Conservation (phyloP, 2,888 invertebrate genomes). For the Metopia argyrocephala region DNA sequence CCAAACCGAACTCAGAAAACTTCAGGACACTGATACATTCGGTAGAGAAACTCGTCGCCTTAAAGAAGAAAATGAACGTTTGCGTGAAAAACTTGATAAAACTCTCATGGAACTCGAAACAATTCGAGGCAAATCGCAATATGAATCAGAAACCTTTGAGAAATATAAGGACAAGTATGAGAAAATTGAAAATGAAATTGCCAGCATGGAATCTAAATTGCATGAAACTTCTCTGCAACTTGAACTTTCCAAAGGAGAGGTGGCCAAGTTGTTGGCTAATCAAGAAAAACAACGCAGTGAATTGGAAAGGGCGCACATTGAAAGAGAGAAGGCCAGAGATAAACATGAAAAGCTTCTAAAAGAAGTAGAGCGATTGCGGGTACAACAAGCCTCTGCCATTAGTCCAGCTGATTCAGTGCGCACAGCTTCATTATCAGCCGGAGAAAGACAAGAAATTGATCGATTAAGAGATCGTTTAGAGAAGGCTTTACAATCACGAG, state of each 20-base stretch:
- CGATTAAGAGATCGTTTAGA: conserved; percentile 91
- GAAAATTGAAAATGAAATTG: conserved; percentile 85
- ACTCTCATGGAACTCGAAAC: conserved; percentile 89
- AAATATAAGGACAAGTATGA: conserved; percentile 88
- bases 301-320: conserved; percentile 90
- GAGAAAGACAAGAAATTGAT: conserved; percentile 88
- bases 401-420: conserved; percentile 77
- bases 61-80: conserved; percentile 88
- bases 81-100: conserved; percentile 89
- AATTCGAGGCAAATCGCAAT: conserved; percentile 88
- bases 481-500: conserved; percentile 86
- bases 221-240: conserved; percentile 90
- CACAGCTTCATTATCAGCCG: conserved; percentile 79
- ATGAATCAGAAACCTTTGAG: conserved; percentile 86
- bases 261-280: conserved; percentile 84
- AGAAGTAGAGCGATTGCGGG: conserved; percentile 82
- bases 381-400: conserved; percentile 79
- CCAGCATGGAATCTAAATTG: conserved; percentile 86
- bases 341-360: conserved; percentile 88
- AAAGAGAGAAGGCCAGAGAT: conserved; percentile 92
- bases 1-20: conserved; percentile 88
- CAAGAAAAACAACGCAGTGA: conserved; percentile 90
- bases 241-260: conserved; percentile 88
- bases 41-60: conserved; percentile 89
- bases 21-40: conserved; percentile 89